A percentile compares a stretch with the other conserved stretches of the same genome.
Conservation (phyloP, 2,113 vertebrate species). For the Columbina picui region DNA sequence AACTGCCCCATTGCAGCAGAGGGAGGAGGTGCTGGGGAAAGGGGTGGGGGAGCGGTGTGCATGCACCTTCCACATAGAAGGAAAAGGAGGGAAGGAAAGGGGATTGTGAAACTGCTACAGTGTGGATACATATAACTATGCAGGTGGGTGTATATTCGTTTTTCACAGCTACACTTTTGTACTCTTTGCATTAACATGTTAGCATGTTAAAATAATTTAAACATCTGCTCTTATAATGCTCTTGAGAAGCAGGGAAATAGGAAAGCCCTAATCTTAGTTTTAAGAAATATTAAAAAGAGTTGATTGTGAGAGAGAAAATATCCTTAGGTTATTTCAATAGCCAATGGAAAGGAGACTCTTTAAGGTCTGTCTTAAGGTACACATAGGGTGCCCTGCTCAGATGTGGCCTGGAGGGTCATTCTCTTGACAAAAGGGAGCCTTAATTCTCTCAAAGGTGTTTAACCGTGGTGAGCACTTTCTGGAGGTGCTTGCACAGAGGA, state of each 20-base stretch:
- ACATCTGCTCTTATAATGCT: not conserved
- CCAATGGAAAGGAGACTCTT: not conserved
- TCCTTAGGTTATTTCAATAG: not conserved
- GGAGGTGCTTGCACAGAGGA: not conserved
- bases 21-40: too few relatives aligned
- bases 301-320: not conserved
- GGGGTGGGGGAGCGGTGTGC: too few relatives aligned
- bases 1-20: too few relatives aligned
- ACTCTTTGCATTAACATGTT: not conserved
- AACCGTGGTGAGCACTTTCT: not conserved
- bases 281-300: not conserved
- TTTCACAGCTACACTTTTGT: not conserved
- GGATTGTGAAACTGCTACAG: too few relatives aligned
- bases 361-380: not conserved
- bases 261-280: not conserved
- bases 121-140: not conserved
- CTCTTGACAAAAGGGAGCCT: not conserved
- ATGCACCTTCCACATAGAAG: too few relatives aligned
- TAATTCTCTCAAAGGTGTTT: not conserved
- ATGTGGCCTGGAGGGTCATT: fast-evolving
- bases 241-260: not conserved
- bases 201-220: not conserved
- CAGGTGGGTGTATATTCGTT: not conserved
- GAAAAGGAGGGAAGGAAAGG: too few relatives aligned
- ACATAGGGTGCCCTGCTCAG: not conserved